Conservation (phyloP, 2,113 vertebrate genomes). For the Delphinus delphis region DNA sequence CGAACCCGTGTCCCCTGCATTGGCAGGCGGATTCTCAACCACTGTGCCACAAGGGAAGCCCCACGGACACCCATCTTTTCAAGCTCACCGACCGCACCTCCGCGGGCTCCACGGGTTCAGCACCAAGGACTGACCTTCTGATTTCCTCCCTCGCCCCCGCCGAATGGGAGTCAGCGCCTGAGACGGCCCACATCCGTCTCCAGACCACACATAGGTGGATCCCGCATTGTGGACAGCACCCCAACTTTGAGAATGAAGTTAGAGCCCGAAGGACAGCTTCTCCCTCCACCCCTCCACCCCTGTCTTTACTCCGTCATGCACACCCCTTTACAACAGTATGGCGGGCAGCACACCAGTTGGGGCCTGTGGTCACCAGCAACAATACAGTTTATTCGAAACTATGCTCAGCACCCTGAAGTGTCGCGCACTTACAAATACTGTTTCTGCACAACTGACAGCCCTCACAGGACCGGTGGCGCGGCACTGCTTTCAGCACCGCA, state of each 20-base stretch:
- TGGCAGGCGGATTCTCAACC: too few relatives aligned
- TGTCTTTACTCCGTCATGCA: background rate
- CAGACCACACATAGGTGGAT: background rate
- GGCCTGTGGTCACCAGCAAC: background rate
- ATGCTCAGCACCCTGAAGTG: background rate
- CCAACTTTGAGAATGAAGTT: conserved; percentile 10
- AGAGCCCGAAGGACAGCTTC: background rate
- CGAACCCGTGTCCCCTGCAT: too few relatives aligned
- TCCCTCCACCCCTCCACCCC: background rate
- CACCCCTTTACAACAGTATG: background rate
- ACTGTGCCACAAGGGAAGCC: too few relatives aligned
- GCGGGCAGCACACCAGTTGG: background rate
- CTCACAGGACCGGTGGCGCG: accelerated
- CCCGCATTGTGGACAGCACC: background rate
- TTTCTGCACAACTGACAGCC: background rate
- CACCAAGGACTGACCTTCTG: background rate
- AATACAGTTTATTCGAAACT: background rate
- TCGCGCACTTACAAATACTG: accelerated
- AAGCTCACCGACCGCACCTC: background rate
- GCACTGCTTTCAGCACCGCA: background rate
- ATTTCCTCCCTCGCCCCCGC: accelerated
- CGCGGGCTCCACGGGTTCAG: background rate
- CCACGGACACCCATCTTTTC: background rate
- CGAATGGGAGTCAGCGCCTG: background rate
- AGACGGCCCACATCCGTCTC: background rate